Conservation (phyloP, 2,113 vertebrate species). For the Cyrtonyx montezumae region DNA sequence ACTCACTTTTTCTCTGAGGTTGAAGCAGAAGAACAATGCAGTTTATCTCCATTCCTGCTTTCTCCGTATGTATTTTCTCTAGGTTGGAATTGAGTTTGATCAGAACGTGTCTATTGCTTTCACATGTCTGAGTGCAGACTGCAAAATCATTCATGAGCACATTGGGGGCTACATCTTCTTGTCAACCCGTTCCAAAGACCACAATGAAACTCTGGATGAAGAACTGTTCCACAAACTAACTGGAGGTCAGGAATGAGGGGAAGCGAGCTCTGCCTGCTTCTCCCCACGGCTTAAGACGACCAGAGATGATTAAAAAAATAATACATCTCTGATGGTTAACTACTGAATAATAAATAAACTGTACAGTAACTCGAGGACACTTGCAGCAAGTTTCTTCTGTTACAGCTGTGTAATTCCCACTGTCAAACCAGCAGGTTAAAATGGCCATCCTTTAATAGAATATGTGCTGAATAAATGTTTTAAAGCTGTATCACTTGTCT, state of each 20-base stretch:
- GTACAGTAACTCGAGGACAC: background rate
- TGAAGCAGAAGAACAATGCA: background rate
- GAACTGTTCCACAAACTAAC: conserved; percentile 98
- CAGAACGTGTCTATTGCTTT: conserved; percentile 91
- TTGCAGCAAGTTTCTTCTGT: background rate
- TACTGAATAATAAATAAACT: background rate
- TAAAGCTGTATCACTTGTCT: background rate
- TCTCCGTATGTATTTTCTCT: conserved; percentile 16
- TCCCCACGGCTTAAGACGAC: background rate
- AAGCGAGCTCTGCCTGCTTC: background rate
- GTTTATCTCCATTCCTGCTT: background rate
- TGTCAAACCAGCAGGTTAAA: background rate
- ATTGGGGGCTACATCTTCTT: conserved; percentile 99
- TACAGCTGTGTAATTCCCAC: background rate
- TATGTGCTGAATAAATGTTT: conserved; percentile 30
- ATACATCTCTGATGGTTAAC: background rate
- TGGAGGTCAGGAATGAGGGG: conserved; percentile 89
- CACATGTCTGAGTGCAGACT: conserved; percentile 90
- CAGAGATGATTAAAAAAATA: background rate
- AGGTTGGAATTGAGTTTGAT: conserved; percentile 97
- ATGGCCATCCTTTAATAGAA: background rate
- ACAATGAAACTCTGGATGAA: conserved; percentile 95
- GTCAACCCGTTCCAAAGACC: conserved; percentile 96
- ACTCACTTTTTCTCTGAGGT: background rate
- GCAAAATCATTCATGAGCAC: conserved; percentile 95